phyloP scores from a whole-genome alignment of 2,113 vertebrate genomes.

The Nyctibius bracteatus region DNA sequence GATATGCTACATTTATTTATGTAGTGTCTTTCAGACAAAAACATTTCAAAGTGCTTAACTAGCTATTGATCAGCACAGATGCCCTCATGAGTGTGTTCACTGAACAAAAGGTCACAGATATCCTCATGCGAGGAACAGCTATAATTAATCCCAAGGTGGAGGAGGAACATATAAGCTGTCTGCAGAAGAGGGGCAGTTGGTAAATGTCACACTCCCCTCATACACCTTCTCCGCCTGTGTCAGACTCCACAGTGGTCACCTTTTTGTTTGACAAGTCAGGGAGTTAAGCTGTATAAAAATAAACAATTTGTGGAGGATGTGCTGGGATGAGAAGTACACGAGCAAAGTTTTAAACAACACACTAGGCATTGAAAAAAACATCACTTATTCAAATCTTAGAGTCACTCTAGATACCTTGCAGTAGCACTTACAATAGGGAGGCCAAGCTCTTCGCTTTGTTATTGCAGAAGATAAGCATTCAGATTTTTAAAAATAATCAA shows the following conservation, averaged over 20 bases:
- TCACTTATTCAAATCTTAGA: neutral
- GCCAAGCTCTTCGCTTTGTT: neutral
- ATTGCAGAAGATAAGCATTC: neutral
- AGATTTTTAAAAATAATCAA: neutral
- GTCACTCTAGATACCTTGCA: neutral
- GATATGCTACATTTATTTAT: neutral
- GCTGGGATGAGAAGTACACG: neutral
- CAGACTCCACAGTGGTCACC: neutral
- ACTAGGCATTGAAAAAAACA: neutral
- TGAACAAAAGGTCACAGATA: neutral
- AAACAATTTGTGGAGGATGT: neutral
- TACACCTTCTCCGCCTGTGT: neutral
- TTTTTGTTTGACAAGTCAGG: neutral
- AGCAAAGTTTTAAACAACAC: neutral
- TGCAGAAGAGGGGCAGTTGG: neutral
- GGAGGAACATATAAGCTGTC: neutral
- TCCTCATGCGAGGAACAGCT: neutral
- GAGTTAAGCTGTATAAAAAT: neutral
- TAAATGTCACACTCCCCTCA: neutral
- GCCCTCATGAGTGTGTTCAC: neutral
- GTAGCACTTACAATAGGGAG: neutral
- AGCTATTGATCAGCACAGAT: neutral
- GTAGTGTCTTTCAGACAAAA: neutral
- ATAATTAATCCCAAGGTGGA: neutral
- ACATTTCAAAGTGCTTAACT: slow-evolving; percentile 22